phyloP scores from a whole-genome alignment of 2,113 vertebrate genomes.

The Anarhynchus alexandrinus region DNA sequence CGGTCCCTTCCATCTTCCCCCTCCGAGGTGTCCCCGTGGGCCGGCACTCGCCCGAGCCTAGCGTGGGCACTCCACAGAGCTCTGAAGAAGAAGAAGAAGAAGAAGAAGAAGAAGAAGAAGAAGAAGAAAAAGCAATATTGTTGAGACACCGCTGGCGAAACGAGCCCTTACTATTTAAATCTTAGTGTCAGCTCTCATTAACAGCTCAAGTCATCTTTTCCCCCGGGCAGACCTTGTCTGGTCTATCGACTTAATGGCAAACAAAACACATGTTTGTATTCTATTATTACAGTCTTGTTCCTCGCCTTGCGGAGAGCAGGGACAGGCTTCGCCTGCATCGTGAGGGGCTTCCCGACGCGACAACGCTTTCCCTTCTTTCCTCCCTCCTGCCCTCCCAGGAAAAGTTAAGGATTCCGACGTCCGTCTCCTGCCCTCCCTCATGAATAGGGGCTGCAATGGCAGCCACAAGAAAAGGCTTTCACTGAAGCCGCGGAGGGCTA shows the following conservation, averaged over 20 bases:
- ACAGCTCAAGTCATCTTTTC: slow-evolving; percentile 23
- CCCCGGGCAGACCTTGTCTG: neutral
- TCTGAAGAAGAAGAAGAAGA: neutral
- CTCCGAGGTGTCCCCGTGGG: neutral
- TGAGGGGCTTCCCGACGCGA: neutral
- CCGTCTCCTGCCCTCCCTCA: neutral
- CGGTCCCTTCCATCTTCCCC: neutral
- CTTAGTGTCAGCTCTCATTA: slow-evolving; percentile 41
- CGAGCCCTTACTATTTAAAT: neutral
- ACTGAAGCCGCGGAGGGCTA: neutral
- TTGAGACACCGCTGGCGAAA: neutral
- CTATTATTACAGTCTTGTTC: neutral
- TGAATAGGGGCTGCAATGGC: neutral
- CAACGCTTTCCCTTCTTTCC: neutral
- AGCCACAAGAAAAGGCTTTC: neutral
- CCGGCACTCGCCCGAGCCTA: neutral
- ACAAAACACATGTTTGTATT: slow-evolving; percentile 1
- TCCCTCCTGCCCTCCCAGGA: neutral
- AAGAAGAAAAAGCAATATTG: neutral
- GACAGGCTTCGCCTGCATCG: neutral
- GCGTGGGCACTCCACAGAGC: neutral
- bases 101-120: neutral
- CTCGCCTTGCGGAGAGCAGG: neutral
- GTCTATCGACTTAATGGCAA: slow-evolving; percentile 46
- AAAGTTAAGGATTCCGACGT: neutral